Evolutionary conservation across 2,113 vertebrate genomes (phyloP), one percentile per base, ranked within the genome.

Genomic region (Gymnocephalus cernua): DNA sequence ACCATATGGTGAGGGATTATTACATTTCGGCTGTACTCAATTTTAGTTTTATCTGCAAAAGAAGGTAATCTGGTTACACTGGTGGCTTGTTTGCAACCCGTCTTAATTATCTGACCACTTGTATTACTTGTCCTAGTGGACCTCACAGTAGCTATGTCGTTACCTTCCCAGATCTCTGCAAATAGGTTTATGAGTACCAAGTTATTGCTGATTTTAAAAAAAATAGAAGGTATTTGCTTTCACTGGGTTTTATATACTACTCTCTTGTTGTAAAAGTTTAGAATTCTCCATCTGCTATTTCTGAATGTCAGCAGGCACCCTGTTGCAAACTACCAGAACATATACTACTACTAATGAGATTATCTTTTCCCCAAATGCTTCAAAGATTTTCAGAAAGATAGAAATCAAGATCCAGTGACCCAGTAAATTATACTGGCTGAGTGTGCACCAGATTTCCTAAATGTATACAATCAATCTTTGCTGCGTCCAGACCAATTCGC

Each of bases 381-480:
- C 61, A 77, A 89, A 84, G 62, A 69, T 77, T 80, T 44, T 32
- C 21, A 44, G 32, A 76, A 80, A 80, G 79, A 86, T 88, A 83
- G 71, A 72, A 88, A 90, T 89, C 72, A 73, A 66, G 70, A 12
- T 61, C 62, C 74, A 70, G 32, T 82, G 75, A 83, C 73, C 82
- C 84, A 61, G 58, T 72, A 86, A 90, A 88, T 83, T 68, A 85
- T 47, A 64, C 58, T 56, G 45, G 35, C 64, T 38, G 16, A 61
- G 38, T 64, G 27, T 81, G 81, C 56, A 59, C 66, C 63, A 78
- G 4, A 81, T 78, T 83, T 89, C 75, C 82, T 78, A 14, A 58
- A 19, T 62, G 32, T 75, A 63, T 63, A 76, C 82, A 80, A 86
- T 89, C 78, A 88, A 83, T 84, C 85, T 92, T 77, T 70, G 72